Evolutionary conservation across 2,113 vertebrate species (phyloP), one percentile per base, ranked within the genome.

Genomic region (Oncorhynchus kisutch): DNA sequence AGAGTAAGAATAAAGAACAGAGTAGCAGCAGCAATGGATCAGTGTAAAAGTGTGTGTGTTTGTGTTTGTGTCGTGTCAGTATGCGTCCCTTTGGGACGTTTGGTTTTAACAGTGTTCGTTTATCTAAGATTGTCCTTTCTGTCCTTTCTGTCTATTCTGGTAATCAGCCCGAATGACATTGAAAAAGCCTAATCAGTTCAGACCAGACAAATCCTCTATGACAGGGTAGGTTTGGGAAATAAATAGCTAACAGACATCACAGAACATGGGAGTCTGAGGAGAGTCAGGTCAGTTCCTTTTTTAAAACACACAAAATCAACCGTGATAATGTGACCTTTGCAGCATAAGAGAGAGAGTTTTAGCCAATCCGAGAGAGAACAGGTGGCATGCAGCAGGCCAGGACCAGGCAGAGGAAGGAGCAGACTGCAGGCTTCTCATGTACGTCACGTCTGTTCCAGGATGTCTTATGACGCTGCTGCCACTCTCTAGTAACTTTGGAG

Each of bases 251-350:
- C 39, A 45, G 5, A 78, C 70, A 62, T 72, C 78, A 60, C 66
- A 27, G 18, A 71, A 70, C 27, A 69, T 77, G 65, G 65, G 69
- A 59, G 77, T 80, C 62, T 67, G 49, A 59, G 12, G 59, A 20
- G 54, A 78, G 66, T 78, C 59, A 69, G n/a, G 49, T 81, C 77
- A 8, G 22, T 13, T 27, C 71, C 39, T 59, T 64, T 73, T 51
- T 54, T 60, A 70, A 72, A 45, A 45, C 39, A 45, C 39, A 45
- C 39, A 12, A 75, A 27, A 78, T 78, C 76, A 77, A 78, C 70
- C 68, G n/a, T 78, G 72, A 64, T 75, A 25, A 34, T 70, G 25
- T 72, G 79, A 86, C 79, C 60, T 84, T 86, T 83, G 68, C 11
- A 8, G 39, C 29, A 13, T 16, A 57, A 59, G 57, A 57, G 11